phyloP scores from a whole-genome alignment of 1,140 invertebrate genomes.

The Brachionus paranguensis region DNA sequence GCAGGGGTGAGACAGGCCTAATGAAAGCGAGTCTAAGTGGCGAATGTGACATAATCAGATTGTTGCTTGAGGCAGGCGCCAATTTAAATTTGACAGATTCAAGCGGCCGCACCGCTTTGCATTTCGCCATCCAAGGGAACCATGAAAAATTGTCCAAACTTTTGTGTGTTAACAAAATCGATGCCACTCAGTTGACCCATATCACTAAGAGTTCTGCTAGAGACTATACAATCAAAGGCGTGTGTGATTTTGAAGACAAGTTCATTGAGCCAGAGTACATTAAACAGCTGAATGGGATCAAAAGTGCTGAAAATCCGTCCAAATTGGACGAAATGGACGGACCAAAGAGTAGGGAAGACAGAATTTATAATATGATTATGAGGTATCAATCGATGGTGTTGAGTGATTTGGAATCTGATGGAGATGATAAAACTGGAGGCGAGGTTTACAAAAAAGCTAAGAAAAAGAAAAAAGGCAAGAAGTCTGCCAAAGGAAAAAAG shows the following conservation, averaged over 20 bases:
- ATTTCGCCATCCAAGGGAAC: slow-evolving; percentile 1
- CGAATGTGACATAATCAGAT: neutral
- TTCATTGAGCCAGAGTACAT: slow-evolving; percentile 8
- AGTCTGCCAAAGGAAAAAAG: slow-evolving; percentile 35
- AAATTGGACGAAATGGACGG: neutral
- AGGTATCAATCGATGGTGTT: slow-evolving; percentile 9
- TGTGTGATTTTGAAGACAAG: neutral
- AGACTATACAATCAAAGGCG: neutral
- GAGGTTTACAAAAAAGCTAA: slow-evolving; percentile 31
- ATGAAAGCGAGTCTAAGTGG: slow-evolving; percentile 25
- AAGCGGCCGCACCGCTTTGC: slow-evolving; percentile 1
- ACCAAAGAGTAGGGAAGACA: neutral
- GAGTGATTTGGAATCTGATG: slow-evolving; percentile 30
- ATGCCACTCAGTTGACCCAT: neutral
- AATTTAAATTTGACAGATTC: neutral
- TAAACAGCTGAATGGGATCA: neutral
- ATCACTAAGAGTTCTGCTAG: neutral
- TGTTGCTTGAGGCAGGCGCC: slow-evolving; percentile 9
- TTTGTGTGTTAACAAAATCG: slow-evolving; percentile 28
- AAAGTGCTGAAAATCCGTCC: neutral
- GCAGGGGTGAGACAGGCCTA: neutral
- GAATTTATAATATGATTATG: slow-evolving; percentile 25
- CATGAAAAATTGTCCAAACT: slow-evolving; percentile 30
- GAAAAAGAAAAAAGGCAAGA: slow-evolving; percentile 35
- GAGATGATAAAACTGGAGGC: slow-evolving; percentile 4